Conservation (phyloP, 37 sponge, comb jelly and placozoan species). For the Bolinopsis microptera region DNA sequence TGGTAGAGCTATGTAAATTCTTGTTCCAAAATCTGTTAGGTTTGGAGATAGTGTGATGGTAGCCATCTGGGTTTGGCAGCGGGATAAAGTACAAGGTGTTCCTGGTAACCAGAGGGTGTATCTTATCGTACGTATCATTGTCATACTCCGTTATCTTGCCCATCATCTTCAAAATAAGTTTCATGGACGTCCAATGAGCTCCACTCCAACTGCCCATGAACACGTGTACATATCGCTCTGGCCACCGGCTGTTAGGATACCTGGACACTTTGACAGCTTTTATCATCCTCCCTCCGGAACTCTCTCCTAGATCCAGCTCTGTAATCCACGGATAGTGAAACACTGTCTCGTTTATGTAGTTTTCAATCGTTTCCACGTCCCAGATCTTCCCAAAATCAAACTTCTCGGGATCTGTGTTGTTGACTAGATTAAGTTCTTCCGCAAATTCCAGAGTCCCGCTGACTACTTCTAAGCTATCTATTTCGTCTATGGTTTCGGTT, state of each 20-base stretch:
- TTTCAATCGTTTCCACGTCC: background rate
- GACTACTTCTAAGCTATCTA: no score
- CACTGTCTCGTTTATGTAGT: background rate
- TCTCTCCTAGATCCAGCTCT: background rate
- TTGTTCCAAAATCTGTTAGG: background rate
- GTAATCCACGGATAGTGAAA: background rate
- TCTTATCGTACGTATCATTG: background rate
- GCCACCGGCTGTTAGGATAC: background rate
- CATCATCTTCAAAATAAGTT: background rate
- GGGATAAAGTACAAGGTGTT: background rate
- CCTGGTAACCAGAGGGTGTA: background rate
- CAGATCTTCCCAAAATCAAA: background rate
- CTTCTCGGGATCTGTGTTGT: background rate
- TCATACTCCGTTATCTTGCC: background rate
- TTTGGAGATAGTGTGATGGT: background rate
- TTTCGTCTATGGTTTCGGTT: no score
- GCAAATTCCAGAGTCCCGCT: no score
- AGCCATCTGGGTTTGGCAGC: background rate
- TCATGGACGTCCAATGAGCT: background rate
- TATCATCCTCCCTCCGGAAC: background rate
- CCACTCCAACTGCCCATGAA: background rate
- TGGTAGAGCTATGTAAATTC: background rate
- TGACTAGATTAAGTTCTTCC: background rate
- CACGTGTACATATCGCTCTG: background rate
- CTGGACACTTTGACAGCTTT: background rate